A percentile compares a stretch with the other conserved stretches of the same genome.
phyloP scores from a whole-genome alignment of 2,888 invertebrate genomes.

The Dromius quadrimaculatus region DNA sequence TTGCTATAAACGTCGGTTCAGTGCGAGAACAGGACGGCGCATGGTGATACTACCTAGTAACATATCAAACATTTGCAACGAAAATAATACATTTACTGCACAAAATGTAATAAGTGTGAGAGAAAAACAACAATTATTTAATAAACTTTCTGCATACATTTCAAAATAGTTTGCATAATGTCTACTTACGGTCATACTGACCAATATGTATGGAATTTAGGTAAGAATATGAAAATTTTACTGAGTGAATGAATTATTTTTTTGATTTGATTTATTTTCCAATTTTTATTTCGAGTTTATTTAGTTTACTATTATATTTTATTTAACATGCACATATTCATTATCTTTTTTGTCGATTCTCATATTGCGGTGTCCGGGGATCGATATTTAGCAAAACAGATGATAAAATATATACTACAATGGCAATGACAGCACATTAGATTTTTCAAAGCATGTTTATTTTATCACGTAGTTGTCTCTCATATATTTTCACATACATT shows the following conservation, averaged over 20 bases:
- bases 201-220: slow-evolving; percentile 38
- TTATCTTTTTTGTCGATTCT: slow-evolving; percentile 26
- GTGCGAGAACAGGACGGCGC: slow-evolving; percentile 23
- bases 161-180: slow-evolving; percentile 41
- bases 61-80: slow-evolving; percentile 33
- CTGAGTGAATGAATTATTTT: slow-evolving; percentile 10
- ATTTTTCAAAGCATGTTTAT: slow-evolving; percentile 33
- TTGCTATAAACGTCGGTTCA: slow-evolving; percentile 10
- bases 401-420: slow-evolving; percentile 49
- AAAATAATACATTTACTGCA: background rate
- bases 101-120: slow-evolving; percentile 31
- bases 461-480: slow-evolving; percentile 3
- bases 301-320: slow-evolving; percentile 40
- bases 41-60: slow-evolving; percentile 6
- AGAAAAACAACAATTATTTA: background rate
- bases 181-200: slow-evolving; percentile 29
- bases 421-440: slow-evolving; percentile 24
- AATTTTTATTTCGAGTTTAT: slow-evolving; percentile 19
- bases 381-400: slow-evolving; percentile 46
- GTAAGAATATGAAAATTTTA: slow-evolving; percentile 25
- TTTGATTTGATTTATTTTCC: slow-evolving; percentile 16
- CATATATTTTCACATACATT: slow-evolving; percentile 24
- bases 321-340: slow-evolving; percentile 40
- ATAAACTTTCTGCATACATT: slow-evolving; percentile 1
- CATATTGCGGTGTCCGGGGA: slow-evolving; percentile 36